phyloP scores from a whole-genome alignment of 2,113 vertebrate genomes.

The Elaphurus davidianus region DNA sequence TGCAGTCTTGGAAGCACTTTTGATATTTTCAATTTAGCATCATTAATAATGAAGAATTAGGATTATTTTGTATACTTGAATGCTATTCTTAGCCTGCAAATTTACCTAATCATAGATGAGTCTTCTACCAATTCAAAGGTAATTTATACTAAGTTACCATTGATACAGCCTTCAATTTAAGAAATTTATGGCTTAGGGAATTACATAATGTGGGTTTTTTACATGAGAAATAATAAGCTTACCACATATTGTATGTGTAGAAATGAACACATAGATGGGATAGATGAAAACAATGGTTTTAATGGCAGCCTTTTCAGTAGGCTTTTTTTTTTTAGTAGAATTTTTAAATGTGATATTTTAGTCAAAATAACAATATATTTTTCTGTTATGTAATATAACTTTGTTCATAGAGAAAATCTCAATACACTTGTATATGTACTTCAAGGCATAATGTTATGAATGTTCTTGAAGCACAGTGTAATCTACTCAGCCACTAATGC shows the following conservation, averaged over 20 bases:
- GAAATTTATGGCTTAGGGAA: background rate
- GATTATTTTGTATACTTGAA: background rate
- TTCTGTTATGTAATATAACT: background rate
- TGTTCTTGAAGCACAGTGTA: background rate
- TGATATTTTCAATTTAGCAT: background rate
- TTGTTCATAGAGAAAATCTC: background rate
- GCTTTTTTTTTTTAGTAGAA: background rate
- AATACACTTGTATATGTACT: background rate
- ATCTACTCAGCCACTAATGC: background rate
- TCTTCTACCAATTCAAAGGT: background rate
- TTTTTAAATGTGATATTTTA: background rate
- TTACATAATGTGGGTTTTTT: background rate
- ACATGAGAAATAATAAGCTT: background rate
- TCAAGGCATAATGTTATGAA: background rate
- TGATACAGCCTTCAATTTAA: background rate
- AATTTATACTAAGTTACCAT: background rate
- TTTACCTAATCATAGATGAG: background rate
- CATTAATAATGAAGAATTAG: background rate
- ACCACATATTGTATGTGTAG: background rate
- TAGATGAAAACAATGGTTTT: background rate
- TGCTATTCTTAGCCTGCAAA: background rate
- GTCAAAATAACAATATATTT: background rate
- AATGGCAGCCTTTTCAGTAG: background rate
- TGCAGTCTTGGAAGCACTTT: background rate
- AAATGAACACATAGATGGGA: background rate